Base-by-base conservation (phyloP, 2,888 invertebrate species). In the Micoletzkya japonica region DNA sequence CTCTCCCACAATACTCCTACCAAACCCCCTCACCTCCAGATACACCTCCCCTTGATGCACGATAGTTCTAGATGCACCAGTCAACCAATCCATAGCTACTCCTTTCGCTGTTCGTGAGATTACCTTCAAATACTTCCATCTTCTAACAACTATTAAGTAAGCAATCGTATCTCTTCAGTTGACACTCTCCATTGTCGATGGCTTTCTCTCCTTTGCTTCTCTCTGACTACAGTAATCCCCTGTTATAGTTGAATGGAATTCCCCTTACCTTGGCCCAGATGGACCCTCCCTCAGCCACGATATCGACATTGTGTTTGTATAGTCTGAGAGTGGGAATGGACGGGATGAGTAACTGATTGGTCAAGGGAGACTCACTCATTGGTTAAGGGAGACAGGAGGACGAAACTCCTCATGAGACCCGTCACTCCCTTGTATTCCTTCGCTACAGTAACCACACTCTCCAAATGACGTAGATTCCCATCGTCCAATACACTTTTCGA, bases 301-400 rank as follows among this genome's bases (percentile, higher is more conserved):
- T 73, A 60, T 79, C 79, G 20, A 77, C 77, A 2, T 67, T 73
- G 34, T 76, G 73, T 39, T 77, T 77, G n/a, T 64, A 44, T 26
- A 64, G 49, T 54, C 72, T 74, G 50, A 58, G 58, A 58, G 10
- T n/a, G n/a, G n/a, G n/a, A n/a, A n/a, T n/a, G n/a, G n/a, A n/a
- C 34, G 20, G 52, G 56, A 56, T 49, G 14, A 56, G 26, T n/a
- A 10, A 59, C 14, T 20, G 26, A 36, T 7, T 10, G 30, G 17
- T 30, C 20, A 64, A 17, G 7, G 6, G 7, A 14, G 26, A 54
- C 64, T 37, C 3, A 66, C 64, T 66, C 64, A 44, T 44, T 37
- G 10, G 52, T 54, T n/a, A 54, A 30, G 3, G 54, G 64, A 7
- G 34, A 32, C 10, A 66, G 54, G 28, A 66, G 54, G 20, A 66